These are phyloP conservation scores for Nemurella pictetii DNA, from an alignment of 2,888 invertebrate species.

Conservation along the genomic window DNA sequence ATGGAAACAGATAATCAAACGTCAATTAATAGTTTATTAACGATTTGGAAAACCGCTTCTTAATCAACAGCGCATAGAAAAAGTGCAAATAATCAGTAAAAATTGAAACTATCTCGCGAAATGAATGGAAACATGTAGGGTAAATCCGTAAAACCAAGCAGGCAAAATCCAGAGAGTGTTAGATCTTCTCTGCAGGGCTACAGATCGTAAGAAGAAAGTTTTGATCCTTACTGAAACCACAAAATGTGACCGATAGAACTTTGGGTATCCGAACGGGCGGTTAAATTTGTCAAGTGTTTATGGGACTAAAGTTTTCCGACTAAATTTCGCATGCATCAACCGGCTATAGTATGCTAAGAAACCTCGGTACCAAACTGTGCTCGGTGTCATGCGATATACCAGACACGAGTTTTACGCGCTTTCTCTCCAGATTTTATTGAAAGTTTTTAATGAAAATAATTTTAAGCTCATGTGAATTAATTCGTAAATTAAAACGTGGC, in stretches of 20 bases:
- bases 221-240: neutral
- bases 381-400: neutral
- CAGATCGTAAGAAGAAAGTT: neutral
- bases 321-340: neutral
- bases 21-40: too few species aligned
- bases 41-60: too few species aligned
- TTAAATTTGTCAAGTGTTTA: neutral
- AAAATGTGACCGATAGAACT: neutral
- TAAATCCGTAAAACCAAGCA: neutral
- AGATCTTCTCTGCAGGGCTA: neutral
- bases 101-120: neutral
- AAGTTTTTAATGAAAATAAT: neutral
- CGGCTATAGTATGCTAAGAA: neutral
- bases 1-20: too few species aligned
- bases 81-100: too few species aligned
- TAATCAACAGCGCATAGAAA: too few species aligned
- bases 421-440: neutral
- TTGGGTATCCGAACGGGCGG: neutral
- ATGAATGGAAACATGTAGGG: neutral
- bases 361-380: neutral
- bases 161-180: neutral
- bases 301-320: neutral
- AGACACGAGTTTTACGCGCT: neutral
- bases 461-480: neutral
- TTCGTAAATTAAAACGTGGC: neutral